Conservation (phyloP, 2,888 invertebrate species). For the Portevinia maculata region DNA sequence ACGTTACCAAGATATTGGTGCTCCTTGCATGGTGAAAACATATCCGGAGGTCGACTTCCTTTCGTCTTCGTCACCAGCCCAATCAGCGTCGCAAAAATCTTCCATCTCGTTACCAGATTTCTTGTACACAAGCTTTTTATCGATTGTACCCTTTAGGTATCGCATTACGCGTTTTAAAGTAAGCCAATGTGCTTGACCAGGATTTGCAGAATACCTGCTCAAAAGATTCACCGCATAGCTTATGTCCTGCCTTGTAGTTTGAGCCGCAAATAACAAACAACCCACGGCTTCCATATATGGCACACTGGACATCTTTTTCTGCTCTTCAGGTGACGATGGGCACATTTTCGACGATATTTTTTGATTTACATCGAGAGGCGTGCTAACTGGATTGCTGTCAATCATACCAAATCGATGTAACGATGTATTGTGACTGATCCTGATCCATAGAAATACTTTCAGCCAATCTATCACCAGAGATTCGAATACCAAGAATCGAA, state of each 20-base stretch:
- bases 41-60: constrained; percentile 30
- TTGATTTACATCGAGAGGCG: constrained; percentile 52
- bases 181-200: constrained; percentile 63
- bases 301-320: constrained; percentile 17
- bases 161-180: too few relatives aligned
- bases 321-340: constrained; percentile 38
- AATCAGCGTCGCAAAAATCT: too few relatives aligned
- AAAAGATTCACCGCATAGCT: constrained; percentile 72
- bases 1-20: too few relatives aligned
- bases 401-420: constrained; percentile 47
- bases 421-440: constrained; percentile 67
- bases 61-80: constrained; percentile 62
- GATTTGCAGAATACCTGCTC: constrained; percentile 61
- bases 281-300: constrained; percentile 50
- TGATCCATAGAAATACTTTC: constrained; percentile 60
- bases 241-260: constrained; percentile 65
- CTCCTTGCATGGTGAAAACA: too few relatives aligned
- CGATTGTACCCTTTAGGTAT: too few relatives aligned
- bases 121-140: too few relatives aligned
- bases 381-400: constrained; percentile 55
- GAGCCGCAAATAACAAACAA: too few relatives aligned
- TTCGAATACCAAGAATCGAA: constrained; percentile 67
- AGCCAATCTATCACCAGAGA: constrained; percentile 35
- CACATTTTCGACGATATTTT: constrained; percentile 51
- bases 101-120: too few relatives aligned